Base-by-base conservation (phyloP, 1,140 invertebrate genomes). In the Drosophila ohnishii region DNA sequence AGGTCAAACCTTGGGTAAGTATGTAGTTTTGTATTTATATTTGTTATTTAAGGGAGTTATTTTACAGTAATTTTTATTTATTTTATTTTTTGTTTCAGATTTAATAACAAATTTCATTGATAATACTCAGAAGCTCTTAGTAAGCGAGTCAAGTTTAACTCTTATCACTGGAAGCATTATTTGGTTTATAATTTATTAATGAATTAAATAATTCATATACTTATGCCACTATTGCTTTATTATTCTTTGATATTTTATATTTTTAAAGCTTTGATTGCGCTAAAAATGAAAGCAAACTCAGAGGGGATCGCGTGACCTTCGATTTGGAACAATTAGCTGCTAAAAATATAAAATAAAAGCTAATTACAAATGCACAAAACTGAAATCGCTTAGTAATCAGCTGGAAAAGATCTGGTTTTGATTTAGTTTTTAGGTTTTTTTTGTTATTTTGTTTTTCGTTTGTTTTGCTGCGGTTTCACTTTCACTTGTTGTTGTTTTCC, bases 401-500 rank as follows among this genome's bases (percentile, higher is more conserved):
- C 47, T 55, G 19, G 19, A 37, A 69, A 48, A 57, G 34, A 82
- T 73, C 60, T 79, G 60, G 71, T 78, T 53, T 65, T 64, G 30
- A 64, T 45, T 60, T 62, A 48, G 32, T 69, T 42, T 19, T 40
- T 42, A 8, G 22, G 8, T 28, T 47, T 48, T 19, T n/a, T 45
- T 32, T 9, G 37, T 60, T 28, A 28, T 79, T 64, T 34, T 30
- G 30, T 59, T 51, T 34, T 32, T 32, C 3, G 44, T 63, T 70
- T 60, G 30, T 69, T 48, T 53, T 59, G 37, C 58, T 47, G 40
- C 47, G 30, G 40, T 59, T 55, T 51, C 82, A 85, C 81, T 80
- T 84, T 85, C 78, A 74, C 78, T 77, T 57, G 42, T 74, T 74
- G 35, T 64, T 74, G 32, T 58, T 57, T 63, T 37, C 45, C 14